Evolutionary conservation across 2,888 invertebrate species (phyloP), one percentile per base, ranked within the genome.

Genomic region (Apamea anceps): DNA sequence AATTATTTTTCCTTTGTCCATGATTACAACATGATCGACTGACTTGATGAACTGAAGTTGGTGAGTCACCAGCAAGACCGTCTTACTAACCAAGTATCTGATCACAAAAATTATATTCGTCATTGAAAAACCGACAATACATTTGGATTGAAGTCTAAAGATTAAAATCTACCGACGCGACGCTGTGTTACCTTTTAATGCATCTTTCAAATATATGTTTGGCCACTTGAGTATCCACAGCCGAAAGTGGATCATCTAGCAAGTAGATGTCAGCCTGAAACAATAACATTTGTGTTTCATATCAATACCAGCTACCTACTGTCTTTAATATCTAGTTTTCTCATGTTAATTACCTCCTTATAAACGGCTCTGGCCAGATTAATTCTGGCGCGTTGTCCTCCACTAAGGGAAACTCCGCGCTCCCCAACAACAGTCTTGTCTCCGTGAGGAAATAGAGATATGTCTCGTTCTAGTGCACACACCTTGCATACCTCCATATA

Each of bases 371-470:
- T 95, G 2, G 97, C 96, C 90, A 98, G 92, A 90, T 97, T 97
- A 62, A 97, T 97, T 77, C 98, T 97, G 1, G 98, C 98, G 84
- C 98, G 97, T 94, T 98, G 99, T 15, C 99, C 98, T 51, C 99
- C 99, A 82, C 98, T 98, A 13, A 99, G 95, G 10, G 98, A 98
- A 1, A 98, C 98, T 25, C 99, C 99, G 72, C 98, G 97, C 92
- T 99, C 99, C 0, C 99, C 99, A 0, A 99, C 98, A 48, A 98
- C 96, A 0, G 99, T 99, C 93, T 98, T 97, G 92, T 99, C 99
- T 0, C 98, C 98, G 88, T 98, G 98, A 21, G 98, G 98, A 89
- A 99, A 97, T 74, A 98, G 95, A 6, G 97, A 97, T 85, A 99
- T 98, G 90, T 99, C 99, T 88, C 98, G 95, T 91, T 98, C 98